Evolutionary conservation across 1,140 invertebrate species (phyloP), one percentile per base, ranked within the genome.

Genomic region (Vanessa atalanta): DNA sequence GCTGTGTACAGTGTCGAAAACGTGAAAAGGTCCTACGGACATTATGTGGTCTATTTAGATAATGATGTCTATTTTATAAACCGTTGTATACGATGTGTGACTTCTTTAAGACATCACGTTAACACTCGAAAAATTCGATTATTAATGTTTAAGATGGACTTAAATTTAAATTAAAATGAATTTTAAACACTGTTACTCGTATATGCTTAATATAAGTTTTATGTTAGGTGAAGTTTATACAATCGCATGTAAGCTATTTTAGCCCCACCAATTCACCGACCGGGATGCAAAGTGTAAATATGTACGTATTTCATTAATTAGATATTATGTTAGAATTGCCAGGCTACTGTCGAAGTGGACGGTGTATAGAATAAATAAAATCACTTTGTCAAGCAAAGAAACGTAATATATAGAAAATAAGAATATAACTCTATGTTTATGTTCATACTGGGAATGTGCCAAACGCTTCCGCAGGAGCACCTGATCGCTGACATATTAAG

Each of bases 71-170:
- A 83, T 91, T 93, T 90, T 90, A 81, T 93, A 90, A 92, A 90
- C 84, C 83, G 83, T 90, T 93, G 91, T 93, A 93, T 93, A 93
- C 91, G 88, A 92, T 88, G 86, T 86, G 89, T 88, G 86, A 89
- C 83, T 90, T 89, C 76, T 84, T 79, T 88, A 83, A 82, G 88
- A 82, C 86, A 85, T 86, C 86, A 85, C 82, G 79, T 83, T 85
- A 82, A 81, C 85, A 81, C 76, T 87, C 77, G 76, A 86, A 87
- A 83, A 79, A 79, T 87, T 86, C 83, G 81, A 86, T 78, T 86
- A 82, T 82, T 84, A 79, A 82, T 88, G 78, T 79, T 72, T 90
- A 88, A 88, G 83, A 77, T 79, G 87, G 86, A 90, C 87, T 84
- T 82, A 87, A 81, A 73, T 83, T 82, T 87, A 87, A 83, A 85